A percentile compares a stretch with the other conserved stretches of the same genome.
Evolutionary conservation across 1,140 invertebrate genomes (phyloP).

Genomic region (Danaus plexippus): DNA sequence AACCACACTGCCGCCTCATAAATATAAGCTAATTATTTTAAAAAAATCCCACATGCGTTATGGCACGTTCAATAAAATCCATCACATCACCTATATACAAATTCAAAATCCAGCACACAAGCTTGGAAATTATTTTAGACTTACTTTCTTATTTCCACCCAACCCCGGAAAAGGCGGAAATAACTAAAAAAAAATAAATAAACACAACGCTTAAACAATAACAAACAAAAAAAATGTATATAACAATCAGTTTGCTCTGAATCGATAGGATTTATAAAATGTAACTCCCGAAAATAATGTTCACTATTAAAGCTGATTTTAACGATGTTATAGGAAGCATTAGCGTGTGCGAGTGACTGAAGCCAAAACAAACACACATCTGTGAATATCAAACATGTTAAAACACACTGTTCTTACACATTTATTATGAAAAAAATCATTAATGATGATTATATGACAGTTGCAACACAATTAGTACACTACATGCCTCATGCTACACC

Average conservation of each 20-base stretch:
- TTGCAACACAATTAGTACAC: slow-evolving; percentile 24
- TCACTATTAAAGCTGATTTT: too few species aligned
- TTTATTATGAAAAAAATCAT: too few species aligned
- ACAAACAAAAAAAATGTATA: slow-evolving; percentile 2
- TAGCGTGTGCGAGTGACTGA: not conserved
- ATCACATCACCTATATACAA: slow-evolving; percentile 31
- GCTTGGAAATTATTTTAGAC: slow-evolving; percentile 46
- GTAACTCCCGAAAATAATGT: too few species aligned
- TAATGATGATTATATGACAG: slow-evolving; percentile 2
- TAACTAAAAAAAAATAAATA: slow-evolving; percentile 62
- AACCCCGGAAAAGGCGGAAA: slow-evolving; percentile 54
- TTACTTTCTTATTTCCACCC: slow-evolving; percentile 62
- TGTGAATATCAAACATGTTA: too few species aligned
- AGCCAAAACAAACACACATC: slow-evolving; percentile 16
- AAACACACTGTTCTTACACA: not conserved
- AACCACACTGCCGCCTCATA: too few species aligned
- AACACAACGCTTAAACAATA: slow-evolving; percentile 32
- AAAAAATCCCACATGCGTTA: too few species aligned
- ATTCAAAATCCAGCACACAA: slow-evolving; percentile 47
- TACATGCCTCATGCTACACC: slow-evolving; percentile 44
- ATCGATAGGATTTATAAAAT: too few species aligned
- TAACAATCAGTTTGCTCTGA: too few species aligned
- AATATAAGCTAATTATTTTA: too few species aligned
- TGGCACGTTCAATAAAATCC: not conserved
- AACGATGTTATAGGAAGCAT: too few species aligned